phyloP scores from a whole-genome alignment of 2,797 vertebrate species.

The Enteromius argenteus region DNA sequence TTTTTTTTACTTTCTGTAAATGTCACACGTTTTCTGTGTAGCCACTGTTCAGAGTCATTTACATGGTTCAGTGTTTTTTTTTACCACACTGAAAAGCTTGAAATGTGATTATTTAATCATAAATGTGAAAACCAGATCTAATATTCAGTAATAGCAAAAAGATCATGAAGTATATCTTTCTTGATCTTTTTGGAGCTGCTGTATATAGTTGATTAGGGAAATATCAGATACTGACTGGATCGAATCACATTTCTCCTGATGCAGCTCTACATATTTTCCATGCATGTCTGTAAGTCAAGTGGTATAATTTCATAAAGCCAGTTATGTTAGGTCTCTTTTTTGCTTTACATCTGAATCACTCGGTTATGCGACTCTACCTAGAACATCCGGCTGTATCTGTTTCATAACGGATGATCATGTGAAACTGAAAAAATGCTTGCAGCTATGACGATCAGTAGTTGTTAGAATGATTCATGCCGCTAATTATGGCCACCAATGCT shows the following conservation, averaged over 20 bases:
- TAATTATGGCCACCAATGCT: conserved; percentile 62
- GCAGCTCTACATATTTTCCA: background rate
- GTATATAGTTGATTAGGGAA: background rate
- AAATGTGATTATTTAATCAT: background rate
- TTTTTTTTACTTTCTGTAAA: conserved; percentile 66
- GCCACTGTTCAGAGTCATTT: conserved; percentile 27
- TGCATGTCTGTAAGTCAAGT: background rate
- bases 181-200: background rate
- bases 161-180: background rate
- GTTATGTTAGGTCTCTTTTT: background rate
- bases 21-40: conserved; percentile 63
- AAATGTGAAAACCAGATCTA: background rate
- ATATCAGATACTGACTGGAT: background rate
- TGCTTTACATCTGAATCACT: background rate
- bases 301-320: background rate
- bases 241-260: background rate
- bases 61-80: background rate
- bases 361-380: background rate
- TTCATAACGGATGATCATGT: conserved; percentile 63
- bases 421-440: conserved; percentile 73
- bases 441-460: conserved; percentile 69
- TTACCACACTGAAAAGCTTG: background rate
- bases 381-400: conserved; percentile 23
- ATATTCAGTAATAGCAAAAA: background rate
- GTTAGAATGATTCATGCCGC: conserved; percentile 67